A percentile compares a stretch with the other conserved stretches of the same genome.
Conservation (phyloP, 1,140 invertebrate genomes). For the Subanguina moxae region DNA sequence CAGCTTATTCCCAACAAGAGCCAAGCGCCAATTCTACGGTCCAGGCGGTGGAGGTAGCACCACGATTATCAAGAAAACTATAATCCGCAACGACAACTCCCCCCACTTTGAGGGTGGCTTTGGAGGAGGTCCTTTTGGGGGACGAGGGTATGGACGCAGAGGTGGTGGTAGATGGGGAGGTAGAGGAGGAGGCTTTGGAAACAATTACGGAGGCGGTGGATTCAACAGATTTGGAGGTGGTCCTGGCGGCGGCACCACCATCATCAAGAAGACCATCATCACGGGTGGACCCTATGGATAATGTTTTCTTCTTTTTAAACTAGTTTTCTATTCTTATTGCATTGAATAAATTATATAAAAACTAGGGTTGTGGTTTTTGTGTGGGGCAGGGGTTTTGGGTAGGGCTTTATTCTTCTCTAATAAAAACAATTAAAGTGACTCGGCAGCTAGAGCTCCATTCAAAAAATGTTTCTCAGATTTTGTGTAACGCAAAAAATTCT, state of each 20-base stretch:
- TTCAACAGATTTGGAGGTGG: background rate
- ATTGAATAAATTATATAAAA: too few relatives aligned
- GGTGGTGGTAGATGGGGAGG: background rate
- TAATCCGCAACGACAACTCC: background rate
- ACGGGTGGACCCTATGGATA: background rate
- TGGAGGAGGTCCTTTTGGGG: background rate
- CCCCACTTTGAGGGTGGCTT: background rate
- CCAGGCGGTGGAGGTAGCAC: background rate
- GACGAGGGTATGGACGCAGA: background rate
- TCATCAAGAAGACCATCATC: slow-evolving; percentile 1
- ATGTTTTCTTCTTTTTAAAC: background rate
- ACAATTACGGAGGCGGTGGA: background rate
- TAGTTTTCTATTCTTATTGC: too few relatives aligned
- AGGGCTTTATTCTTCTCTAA: too few relatives aligned
- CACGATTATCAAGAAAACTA: background rate
- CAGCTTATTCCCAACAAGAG: background rate
- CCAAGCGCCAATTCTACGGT: background rate
- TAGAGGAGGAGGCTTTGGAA: background rate
- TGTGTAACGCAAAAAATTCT: too few relatives aligned
- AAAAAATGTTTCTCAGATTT: too few relatives aligned
- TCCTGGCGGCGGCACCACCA: background rate
- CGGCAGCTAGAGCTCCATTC: too few relatives aligned
- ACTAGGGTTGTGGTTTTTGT: too few relatives aligned
- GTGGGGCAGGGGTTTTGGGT: too few relatives aligned
- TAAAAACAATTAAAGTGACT: too few relatives aligned